Evolutionary conservation across 2,888 invertebrate genomes (phyloP).

Genomic region (Mycalesis mineus): DNA sequence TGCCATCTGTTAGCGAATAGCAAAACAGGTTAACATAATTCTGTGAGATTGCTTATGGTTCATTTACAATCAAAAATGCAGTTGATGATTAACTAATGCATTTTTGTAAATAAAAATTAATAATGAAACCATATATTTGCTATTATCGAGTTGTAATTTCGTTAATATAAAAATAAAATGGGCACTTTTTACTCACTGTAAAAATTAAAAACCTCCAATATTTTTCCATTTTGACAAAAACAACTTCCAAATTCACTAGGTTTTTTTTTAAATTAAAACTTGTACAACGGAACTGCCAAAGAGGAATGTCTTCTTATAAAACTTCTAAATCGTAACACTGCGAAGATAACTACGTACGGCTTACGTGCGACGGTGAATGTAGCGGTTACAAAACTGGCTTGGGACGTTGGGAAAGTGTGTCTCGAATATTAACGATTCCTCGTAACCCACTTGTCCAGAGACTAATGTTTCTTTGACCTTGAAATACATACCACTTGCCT

Average conservation of each 20-base stretch:
- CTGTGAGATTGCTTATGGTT: too few relatives aligned
- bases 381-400: slow-evolving; percentile 41
- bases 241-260: slow-evolving; percentile 9
- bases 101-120: not conserved
- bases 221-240: slow-evolving; percentile 36
- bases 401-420: slow-evolving; percentile 30
- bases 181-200: slow-evolving; percentile 42
- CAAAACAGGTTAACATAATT: not conserved
- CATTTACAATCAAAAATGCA: not conserved
- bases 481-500: slow-evolving; percentile 6
- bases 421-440: slow-evolving; percentile 51
- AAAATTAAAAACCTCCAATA: slow-evolving; percentile 36
- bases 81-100: not conserved
- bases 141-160: not conserved
- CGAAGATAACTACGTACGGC: slow-evolving; percentile 10
- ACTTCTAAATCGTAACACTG: slow-evolving; percentile 2
- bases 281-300: too few relatives aligned
- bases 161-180: not conserved
- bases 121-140: not conserved
- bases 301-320: too few relatives aligned
- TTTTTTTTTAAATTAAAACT: not conserved
- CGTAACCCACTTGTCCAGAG: slow-evolving; percentile 36
- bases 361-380: slow-evolving; percentile 37
- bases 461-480: slow-evolving; percentile 25
- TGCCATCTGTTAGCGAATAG: slow-evolving; percentile 30